Percentiles rank a stretch among this genome's conserved stretches.
Conservation (phyloP, 2,888 invertebrate genomes). For the Sceliomorpha sp. region DNA sequence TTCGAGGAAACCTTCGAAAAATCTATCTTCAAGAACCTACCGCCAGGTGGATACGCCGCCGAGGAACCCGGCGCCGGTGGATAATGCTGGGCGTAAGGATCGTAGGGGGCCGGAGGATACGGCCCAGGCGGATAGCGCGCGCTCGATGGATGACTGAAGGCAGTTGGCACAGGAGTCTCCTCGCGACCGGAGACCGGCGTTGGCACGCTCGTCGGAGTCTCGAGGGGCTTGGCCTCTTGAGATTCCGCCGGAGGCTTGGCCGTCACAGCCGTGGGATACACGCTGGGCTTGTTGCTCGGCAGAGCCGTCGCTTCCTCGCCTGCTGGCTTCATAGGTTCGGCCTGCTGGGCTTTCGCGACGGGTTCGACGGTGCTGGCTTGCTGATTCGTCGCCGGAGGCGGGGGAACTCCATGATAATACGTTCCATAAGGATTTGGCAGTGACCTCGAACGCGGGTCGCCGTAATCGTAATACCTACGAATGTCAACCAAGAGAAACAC, state of each 20-base stretch:
- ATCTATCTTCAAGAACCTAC: conserved; percentile 59
- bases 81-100: conserved; percentile 77
- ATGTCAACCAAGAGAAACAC: background rate
- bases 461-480: conserved; percentile 72
- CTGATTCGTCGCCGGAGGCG: background rate
- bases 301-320: too few relatives aligned
- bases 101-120: conserved; percentile 76
- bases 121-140: conserved; percentile 73
- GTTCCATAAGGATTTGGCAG: background rate
- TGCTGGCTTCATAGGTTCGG: too few relatives aligned
- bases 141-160: conserved; percentile 75
- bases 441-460: conserved; percentile 72
- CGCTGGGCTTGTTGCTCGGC: too few relatives aligned
- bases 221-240: conserved; percentile 5
- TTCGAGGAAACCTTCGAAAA: background rate
- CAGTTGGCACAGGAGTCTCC: conserved; percentile 73
- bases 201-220: conserved; percentile 1
- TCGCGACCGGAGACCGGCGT: conserved; percentile 56
- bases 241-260: conserved; percentile 42
- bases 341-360: background rate
- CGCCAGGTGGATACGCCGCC: conserved; percentile 74
- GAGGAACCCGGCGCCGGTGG: conserved; percentile 74
- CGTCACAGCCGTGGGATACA: too few relatives aligned
- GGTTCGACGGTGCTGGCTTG: background rate
- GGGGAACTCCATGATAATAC: too few relatives aligned